These are phyloP conservation scores for Mormyrus proboscirostris DNA, from an alignment of 2,797 vertebrate genomes.

Conservation along the genomic window DNA sequence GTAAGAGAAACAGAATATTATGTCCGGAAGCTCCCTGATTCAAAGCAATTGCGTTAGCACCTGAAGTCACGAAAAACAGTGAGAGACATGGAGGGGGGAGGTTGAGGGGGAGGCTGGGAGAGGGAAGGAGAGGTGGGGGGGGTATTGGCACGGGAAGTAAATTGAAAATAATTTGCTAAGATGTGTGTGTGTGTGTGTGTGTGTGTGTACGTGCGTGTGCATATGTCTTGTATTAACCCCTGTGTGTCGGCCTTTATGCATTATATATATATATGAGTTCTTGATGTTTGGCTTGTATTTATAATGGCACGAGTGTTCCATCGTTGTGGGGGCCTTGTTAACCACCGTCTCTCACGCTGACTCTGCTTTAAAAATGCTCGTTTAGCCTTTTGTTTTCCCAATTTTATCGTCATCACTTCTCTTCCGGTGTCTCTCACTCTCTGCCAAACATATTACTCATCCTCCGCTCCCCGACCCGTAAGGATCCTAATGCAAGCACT, in stretches of 20 bases:
- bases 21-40: constrained; percentile 55
- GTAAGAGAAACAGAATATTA: constrained; percentile 48
- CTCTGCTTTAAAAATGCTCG: constrained; percentile 55
- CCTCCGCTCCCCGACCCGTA: neutral
- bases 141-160: constrained; percentile 58
- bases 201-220: constrained; percentile 29
- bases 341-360: constrained; percentile 46
- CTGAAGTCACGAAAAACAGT: constrained; percentile 56
- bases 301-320: constrained; percentile 57
- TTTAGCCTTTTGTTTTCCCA: constrained; percentile 46
- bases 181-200: constrained; percentile 36
- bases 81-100: constrained; percentile 46
- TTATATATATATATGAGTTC: constrained; percentile 27
- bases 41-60: constrained; percentile 58
- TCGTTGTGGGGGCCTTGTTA: constrained; percentile 49
- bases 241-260: constrained; percentile 44
- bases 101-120: constrained; percentile 44
- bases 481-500: constrained; percentile 7
- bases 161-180: constrained; percentile 65
- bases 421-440: constrained; percentile 19
- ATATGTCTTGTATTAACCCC: constrained; percentile 51
- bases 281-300: constrained; percentile 42
- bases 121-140: constrained; percentile 41
- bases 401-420: constrained; percentile 20
- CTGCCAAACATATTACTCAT: neutral